A percentile compares a stretch with the other conserved stretches of the same genome.
phyloP scores from a whole-genome alignment of 2,888 invertebrate genomes.

The Thymelicus lineola region DNA sequence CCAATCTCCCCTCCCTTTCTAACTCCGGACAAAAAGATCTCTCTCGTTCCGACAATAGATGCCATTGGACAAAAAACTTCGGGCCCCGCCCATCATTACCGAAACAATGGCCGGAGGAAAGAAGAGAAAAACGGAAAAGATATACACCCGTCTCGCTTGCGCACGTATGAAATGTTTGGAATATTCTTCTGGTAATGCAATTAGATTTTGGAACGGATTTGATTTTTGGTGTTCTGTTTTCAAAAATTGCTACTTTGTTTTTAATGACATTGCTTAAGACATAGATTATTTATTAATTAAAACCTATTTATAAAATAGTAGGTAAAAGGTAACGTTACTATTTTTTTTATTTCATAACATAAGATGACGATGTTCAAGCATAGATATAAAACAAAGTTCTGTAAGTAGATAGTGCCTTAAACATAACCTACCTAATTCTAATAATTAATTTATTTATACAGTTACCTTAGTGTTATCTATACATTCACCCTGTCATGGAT shows the following conservation, averaged over 20 bases:
- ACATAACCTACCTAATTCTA: no score
- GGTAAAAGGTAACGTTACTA: no score
- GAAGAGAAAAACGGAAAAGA: slow-evolving; percentile 49
- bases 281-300: no score
- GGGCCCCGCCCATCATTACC: slow-evolving; percentile 59
- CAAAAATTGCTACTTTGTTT: slow-evolving; percentile 6
- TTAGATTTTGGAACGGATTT: slow-evolving; percentile 49
- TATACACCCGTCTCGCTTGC: slow-evolving; percentile 44
- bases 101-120: slow-evolving; percentile 60
- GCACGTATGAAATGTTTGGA: slow-evolving; percentile 55
- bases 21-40: slow-evolving; percentile 45
- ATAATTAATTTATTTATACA: no score
- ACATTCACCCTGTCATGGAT: no score
- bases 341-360: no score
- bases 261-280: no score
- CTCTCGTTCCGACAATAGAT: slow-evolving; percentile 47
- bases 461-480: no score
- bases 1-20: slow-evolving; percentile 50
- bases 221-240: slow-evolving; percentile 39
- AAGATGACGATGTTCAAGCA: no score
- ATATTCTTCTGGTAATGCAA: slow-evolving; percentile 57
- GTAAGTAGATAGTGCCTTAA: no score
- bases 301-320: no score
- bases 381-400: no score
- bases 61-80: slow-evolving; percentile 65